These are phyloP conservation scores for Brachymystax lenok DNA, from an alignment of 2,797 vertebrate species.

Conservation along the genomic window DNA sequence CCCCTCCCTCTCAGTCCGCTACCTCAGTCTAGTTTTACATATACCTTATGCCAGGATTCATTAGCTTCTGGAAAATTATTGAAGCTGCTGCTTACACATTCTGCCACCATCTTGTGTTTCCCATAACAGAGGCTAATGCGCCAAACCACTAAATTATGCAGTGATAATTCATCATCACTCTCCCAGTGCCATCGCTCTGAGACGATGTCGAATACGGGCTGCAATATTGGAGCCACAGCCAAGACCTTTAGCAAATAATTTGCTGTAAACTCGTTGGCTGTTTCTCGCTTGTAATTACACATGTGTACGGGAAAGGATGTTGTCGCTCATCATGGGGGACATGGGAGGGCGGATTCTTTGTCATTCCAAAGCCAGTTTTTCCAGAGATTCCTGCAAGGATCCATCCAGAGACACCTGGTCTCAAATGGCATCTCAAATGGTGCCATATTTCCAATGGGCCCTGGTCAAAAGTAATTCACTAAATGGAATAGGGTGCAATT, in stretches of 20 bases:
- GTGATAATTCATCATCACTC: constrained; percentile 18
- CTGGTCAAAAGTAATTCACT: background rate
- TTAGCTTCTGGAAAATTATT: constrained; percentile 12
- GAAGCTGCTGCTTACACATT: background rate
- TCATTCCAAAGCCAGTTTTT: constrained; percentile 57
- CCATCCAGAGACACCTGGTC: constrained; percentile 32
- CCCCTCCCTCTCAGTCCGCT: background rate
- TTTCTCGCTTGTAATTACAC: background rate
- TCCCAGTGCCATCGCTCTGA: background rate
- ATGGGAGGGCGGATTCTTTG: background rate
- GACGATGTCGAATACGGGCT: background rate
- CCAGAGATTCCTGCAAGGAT: constrained; percentile 53
- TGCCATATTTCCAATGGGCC: background rate
- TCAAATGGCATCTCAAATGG: background rate
- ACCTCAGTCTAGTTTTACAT: background rate
- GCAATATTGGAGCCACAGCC: background rate
- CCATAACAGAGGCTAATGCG: constrained; percentile 8
- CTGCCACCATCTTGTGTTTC: constrained; percentile 4
- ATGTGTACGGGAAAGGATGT: constrained; percentile 27
- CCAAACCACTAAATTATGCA: constrained; percentile 27
- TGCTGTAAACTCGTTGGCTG: background rate
- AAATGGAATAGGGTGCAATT: background rate
- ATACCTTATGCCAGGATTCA: background rate
- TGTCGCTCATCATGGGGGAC: constrained; percentile 12
- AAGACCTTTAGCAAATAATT: constrained; percentile 24